phyloP scores from a whole-genome alignment of 2,888 invertebrate genomes.

The Chrysotoxum bicinctum region DNA sequence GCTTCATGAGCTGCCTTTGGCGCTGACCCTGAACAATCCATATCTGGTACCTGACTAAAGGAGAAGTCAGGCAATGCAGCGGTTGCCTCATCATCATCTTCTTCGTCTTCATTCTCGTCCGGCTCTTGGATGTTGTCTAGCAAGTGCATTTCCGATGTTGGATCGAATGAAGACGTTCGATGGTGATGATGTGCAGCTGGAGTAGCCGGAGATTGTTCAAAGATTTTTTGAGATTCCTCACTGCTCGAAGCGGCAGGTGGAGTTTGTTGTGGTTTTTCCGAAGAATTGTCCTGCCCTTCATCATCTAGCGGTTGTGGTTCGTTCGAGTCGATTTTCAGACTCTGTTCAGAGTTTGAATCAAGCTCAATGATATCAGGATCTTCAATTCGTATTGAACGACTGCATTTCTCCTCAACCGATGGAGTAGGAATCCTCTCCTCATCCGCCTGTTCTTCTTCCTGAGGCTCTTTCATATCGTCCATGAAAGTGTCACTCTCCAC shows the following conservation, averaged over 20 bases:
- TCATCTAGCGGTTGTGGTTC: conserved; percentile 61
- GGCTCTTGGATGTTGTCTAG: conserved; percentile 47
- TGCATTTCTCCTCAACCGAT: conserved; percentile 36
- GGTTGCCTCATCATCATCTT: conserved; percentile 72
- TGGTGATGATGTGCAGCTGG: conserved; percentile 77
- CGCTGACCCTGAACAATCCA: conserved; percentile 68
- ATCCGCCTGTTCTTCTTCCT: conserved; percentile 14
- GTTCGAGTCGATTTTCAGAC: conserved; percentile 64
- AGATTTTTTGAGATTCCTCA: conserved; percentile 63
- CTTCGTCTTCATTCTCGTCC: conserved; percentile 68
- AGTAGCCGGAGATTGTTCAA: conserved; percentile 65
- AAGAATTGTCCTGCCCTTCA: conserved; percentile 48
- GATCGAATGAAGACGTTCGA: conserved; percentile 71
- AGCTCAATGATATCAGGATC: conserved; percentile 79
- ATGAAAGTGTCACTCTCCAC: conserved; percentile 74
- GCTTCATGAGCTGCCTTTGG: conserved; percentile 74
- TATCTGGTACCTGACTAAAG: conserved; percentile 74
- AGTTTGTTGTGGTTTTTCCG: conserved; percentile 62
- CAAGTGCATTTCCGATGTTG: conserved; percentile 42
- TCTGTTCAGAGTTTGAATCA: conserved; percentile 78
- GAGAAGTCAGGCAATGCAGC: conserved; percentile 65
- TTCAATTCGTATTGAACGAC: conserved; percentile 46
- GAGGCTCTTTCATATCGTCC: conserved; percentile 73
- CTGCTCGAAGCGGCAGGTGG: conserved; percentile 48
- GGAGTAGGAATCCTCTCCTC: conserved; percentile 57